Conservation (phyloP, 2,888 invertebrate species). For the Acrobasis repandana region DNA sequence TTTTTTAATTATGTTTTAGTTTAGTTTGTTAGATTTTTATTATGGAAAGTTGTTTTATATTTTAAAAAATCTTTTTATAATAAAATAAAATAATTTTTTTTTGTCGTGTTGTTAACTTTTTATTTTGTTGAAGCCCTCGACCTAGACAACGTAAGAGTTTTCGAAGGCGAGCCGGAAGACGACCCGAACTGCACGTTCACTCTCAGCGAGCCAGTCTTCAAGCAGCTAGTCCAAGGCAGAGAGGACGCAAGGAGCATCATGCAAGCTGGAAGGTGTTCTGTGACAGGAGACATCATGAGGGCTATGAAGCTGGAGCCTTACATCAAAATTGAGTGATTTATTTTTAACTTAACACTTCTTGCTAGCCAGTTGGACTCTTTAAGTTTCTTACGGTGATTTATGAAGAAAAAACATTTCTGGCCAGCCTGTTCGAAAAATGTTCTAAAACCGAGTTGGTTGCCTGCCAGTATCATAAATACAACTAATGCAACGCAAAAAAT, state of each 20-base stretch:
- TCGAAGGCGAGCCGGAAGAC: slow-evolving; percentile 70
- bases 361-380: neutral
- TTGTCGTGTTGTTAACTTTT: too few species aligned
- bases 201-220: slow-evolving; percentile 70
- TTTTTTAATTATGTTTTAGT: too few species aligned
- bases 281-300: slow-evolving; percentile 78
- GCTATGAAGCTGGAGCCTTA: slow-evolving; percentile 80
- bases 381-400: neutral
- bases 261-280: slow-evolving; percentile 76
- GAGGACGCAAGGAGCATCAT: slow-evolving; percentile 69
- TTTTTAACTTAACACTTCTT: neutral
- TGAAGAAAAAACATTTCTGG: neutral
- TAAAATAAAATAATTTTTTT: too few species aligned
- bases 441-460: neutral
- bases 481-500: too few species aligned
- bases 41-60: too few species aligned
- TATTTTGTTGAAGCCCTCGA: slow-evolving; percentile 61
- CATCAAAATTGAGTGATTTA: slow-evolving; percentile 57
- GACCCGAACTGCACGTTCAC: slow-evolving; percentile 78
- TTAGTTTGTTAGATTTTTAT: too few species aligned
- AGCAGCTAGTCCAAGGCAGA: slow-evolving; percentile 65
- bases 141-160: slow-evolving; percentile 66
- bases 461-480: neutral
- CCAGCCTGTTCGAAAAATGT: neutral
- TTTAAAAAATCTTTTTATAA: too few species aligned